phyloP scores from a whole-genome alignment of 1,140 invertebrate species.

The Leptonema lineaticorne region DNA sequence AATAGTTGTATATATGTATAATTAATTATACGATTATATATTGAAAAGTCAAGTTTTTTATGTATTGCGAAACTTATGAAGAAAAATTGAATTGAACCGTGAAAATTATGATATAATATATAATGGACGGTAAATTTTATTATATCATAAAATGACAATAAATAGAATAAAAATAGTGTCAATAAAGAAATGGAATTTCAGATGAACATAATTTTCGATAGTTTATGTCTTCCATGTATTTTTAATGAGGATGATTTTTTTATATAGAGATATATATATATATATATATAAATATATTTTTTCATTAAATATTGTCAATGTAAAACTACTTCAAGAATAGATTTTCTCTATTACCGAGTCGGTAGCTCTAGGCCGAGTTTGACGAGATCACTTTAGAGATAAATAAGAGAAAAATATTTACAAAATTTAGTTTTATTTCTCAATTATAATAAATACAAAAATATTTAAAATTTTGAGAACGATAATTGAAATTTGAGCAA shows the following conservation, averaged over 20 bases:
- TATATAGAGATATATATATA: background rate
- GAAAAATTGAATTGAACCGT: background rate
- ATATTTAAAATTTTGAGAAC: background rate
- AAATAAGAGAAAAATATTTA: no score
- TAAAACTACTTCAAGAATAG: background rate
- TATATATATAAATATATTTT: background rate
- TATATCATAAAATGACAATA: background rate
- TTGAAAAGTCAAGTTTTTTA: background rate
- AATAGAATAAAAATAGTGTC: background rate
- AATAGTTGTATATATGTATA: background rate
- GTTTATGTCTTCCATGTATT: background rate
- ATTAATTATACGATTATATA: background rate
- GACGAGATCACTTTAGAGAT: no score
- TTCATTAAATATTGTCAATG: background rate
- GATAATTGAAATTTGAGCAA: background rate
- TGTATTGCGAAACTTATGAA: no score
- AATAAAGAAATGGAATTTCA: slow-evolving; percentile 6
- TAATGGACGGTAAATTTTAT: background rate
- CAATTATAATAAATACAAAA: no score
- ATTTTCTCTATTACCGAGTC: background rate
- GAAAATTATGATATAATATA: background rate
- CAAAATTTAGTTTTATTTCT: no score
- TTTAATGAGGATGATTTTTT: background rate
- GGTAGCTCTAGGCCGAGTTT: no score
- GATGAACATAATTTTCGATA: background rate